These are phyloP conservation scores for Crenuchus spilurus DNA, from an alignment of 2,797 vertebrate species.

Conservation along the genomic window DNA sequence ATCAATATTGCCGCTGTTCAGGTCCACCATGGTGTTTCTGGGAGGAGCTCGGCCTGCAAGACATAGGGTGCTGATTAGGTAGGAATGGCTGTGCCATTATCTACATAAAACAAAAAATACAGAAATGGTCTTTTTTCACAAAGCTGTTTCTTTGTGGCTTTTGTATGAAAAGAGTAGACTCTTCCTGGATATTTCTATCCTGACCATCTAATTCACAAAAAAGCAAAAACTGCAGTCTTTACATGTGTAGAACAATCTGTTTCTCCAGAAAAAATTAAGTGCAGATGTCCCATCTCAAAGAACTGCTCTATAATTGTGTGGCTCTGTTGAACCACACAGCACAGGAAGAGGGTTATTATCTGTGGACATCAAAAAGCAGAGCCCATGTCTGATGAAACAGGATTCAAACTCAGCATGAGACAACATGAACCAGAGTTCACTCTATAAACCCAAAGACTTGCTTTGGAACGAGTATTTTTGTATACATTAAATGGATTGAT, in stretches of 20 bases:
- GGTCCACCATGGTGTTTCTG: conserved; percentile 92
- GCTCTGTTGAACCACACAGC: not conserved
- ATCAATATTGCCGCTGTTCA: conserved; percentile 96
- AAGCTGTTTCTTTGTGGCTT: not conserved
- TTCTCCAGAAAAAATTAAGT: not conserved
- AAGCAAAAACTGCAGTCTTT: not conserved
- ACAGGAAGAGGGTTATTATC: conserved; percentile 31
- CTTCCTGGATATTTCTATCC: not conserved
- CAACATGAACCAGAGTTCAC: not conserved
- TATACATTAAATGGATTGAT: too few species aligned
- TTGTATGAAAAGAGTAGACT: not conserved
- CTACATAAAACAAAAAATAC: too few species aligned
- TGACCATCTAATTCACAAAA: not conserved
- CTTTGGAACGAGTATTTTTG: too few species aligned
- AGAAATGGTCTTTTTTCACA: not conserved
- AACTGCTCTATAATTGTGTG: conserved; percentile 10
- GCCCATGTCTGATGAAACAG: not conserved
- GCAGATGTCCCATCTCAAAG: not conserved
- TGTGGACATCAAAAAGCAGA: not conserved
- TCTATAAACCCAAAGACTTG: not conserved
- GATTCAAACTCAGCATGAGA: not conserved
- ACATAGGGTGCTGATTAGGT: not conserved
- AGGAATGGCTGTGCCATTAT: not conserved
- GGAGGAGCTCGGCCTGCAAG: conserved; percentile 92
- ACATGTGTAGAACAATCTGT: not conserved